These are phyloP conservation scores for Harpalus rufipes DNA, from an alignment of 2,888 invertebrate genomes.

Conservation along the genomic window DNA sequence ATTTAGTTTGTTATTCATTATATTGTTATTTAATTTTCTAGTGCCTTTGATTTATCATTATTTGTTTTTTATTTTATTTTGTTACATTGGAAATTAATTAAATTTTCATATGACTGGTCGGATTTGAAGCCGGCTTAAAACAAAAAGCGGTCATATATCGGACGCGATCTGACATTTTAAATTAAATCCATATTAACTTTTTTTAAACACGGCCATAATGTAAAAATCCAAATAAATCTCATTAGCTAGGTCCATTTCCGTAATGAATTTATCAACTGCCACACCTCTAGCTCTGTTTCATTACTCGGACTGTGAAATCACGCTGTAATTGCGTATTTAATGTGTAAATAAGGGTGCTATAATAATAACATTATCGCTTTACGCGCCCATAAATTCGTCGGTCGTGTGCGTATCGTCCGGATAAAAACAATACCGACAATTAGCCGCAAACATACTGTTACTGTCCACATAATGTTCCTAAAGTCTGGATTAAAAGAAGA, in stretches of 20 bases:
- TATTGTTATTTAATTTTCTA: too few species aligned
- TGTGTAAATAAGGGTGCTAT: conserved; percentile 57
- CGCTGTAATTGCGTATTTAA: conserved; percentile 57
- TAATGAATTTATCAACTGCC: conserved; percentile 42
- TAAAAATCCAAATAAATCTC: conserved; percentile 18
- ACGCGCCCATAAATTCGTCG: conserved; percentile 46
- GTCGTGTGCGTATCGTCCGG: background rate
- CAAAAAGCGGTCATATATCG: too few species aligned
- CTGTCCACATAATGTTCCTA: too few species aligned
- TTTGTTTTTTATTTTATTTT: too few species aligned
- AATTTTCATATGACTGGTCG: too few species aligned
- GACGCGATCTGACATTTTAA: too few species aligned
- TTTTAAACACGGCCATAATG: background rate
- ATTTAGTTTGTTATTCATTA: too few species aligned
- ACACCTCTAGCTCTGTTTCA: conserved; percentile 21
- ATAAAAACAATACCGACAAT: background rate
- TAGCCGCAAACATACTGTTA: background rate
- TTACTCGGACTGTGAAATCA: conserved; percentile 44
- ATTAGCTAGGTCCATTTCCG: conserved; percentile 21
- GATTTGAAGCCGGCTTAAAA: too few species aligned
- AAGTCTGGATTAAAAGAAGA: too few species aligned
- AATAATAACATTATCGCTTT: conserved; percentile 56
- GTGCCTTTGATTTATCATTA: too few species aligned
- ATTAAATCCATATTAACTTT: background rate
- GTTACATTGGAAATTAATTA: too few species aligned